A percentile compares a stretch with the other conserved stretches of the same genome.
These are phyloP conservation scores for Brachyalestes nurse DNA, from an alignment of 2,797 vertebrate species.

Conservation along the genomic window DNA sequence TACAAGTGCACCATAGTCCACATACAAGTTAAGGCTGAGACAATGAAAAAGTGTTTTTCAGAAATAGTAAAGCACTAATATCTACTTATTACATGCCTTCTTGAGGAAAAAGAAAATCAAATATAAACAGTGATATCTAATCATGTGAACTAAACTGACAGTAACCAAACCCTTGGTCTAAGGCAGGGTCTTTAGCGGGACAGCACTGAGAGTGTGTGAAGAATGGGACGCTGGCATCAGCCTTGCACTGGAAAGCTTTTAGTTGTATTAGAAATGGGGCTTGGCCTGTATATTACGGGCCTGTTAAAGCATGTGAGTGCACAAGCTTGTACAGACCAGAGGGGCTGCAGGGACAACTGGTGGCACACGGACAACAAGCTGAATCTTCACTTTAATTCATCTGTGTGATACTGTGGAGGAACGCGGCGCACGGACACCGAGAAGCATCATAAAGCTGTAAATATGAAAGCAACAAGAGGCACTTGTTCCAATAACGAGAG, in stretches of 20 bases:
- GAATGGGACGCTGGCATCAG: not conserved
- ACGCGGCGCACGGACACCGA: not conserved
- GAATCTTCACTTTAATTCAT: conserved; percentile 6
- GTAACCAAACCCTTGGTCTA: not conserved
- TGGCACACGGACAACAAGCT: not conserved
- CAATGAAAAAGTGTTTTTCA: too few species aligned
- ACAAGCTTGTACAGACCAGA: not conserved
- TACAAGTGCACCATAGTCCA: too few species aligned
- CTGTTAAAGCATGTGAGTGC: not conserved
- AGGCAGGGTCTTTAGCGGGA: not conserved
- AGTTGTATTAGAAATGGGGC: not conserved
- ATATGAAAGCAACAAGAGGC: conserved; percentile 33
- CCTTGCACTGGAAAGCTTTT: not conserved
- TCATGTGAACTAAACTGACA: not conserved
- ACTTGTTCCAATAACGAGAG: conserved; percentile 31
- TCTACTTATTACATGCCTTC: too few species aligned
- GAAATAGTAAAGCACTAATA: too few species aligned
- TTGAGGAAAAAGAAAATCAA: too few species aligned
- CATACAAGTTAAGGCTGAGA: too few species aligned
- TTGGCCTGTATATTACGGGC: too few species aligned
- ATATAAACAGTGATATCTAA: too few species aligned
- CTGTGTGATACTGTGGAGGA: not conserved
- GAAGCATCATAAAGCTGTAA: conserved; percentile 36
- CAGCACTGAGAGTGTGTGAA: not conserved
- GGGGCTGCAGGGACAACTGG: not conserved